phyloP scores from a whole-genome alignment of 2,113 vertebrate genomes.

The Ceyx margarethae region DNA sequence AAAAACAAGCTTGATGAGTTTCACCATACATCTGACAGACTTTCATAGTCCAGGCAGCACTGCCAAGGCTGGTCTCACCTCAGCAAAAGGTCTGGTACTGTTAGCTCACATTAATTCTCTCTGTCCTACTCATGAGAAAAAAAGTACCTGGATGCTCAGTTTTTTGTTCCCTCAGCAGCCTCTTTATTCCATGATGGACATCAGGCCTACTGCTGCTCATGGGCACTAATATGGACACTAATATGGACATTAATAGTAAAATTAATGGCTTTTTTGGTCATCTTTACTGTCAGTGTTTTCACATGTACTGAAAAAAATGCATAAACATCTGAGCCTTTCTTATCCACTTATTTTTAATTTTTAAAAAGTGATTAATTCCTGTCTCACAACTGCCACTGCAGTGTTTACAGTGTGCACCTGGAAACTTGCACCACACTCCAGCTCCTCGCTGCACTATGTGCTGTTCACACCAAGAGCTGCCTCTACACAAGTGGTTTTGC shows the following conservation, averaged over 20 bases:
- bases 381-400: neutral
- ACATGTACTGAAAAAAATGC: neutral
- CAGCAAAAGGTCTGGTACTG: accelerated
- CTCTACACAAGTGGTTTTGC: neutral
- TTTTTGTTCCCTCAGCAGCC: neutral
- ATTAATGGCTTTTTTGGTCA: neutral
- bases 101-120: neutral
- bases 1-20: neutral
- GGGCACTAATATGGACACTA: neutral
- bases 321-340: neutral
- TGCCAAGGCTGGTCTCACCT: neutral
- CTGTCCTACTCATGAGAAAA: neutral
- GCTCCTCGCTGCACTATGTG: neutral
- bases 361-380: neutral
- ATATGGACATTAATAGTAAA: neutral
- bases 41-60: neutral
- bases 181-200: neutral
- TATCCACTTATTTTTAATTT: neutral
- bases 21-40: neutral
- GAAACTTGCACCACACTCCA: neutral
- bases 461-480: neutral
- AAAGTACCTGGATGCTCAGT: neutral
- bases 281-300: neutral
- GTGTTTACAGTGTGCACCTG: neutral
- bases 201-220: neutral